Conservation (phyloP, 2,888 invertebrate species). For the Yponomeuta malinellus region DNA sequence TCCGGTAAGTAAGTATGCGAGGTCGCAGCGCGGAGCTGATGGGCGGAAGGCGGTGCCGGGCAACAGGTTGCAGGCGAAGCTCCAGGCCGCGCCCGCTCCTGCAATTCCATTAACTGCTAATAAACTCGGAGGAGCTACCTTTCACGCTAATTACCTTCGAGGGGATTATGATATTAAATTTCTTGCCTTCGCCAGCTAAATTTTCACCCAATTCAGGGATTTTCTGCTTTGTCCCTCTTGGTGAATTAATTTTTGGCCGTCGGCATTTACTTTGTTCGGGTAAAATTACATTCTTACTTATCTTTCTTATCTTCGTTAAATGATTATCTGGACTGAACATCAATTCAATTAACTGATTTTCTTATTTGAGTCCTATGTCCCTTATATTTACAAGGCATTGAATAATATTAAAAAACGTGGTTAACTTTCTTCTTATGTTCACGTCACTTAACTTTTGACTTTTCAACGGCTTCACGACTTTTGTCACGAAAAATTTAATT, state of each 20-base stretch:
- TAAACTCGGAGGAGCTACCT: conserved; percentile 53
- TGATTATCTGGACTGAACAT: background rate
- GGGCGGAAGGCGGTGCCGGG: conserved; percentile 74
- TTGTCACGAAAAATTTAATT: too few species aligned
- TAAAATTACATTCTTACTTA: background rate
- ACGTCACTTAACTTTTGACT: too few species aligned
- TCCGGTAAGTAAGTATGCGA: background rate
- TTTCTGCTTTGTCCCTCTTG: background rate
- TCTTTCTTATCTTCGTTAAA: background rate
- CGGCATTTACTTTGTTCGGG: conserved; percentile 7
- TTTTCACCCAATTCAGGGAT: conserved; percentile 4
- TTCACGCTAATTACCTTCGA: conserved; percentile 51
- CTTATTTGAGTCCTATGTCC: too few species aligned
- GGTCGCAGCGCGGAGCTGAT: conserved; percentile 38
- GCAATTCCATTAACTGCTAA: conserved; percentile 61
- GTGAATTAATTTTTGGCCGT: conserved; percentile 14
- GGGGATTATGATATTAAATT: conserved; percentile 53
- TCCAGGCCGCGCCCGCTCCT: conserved; percentile 44
- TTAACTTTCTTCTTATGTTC: too few species aligned
- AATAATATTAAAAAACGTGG: too few species aligned
- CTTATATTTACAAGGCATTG: too few species aligned
- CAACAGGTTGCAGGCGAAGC: conserved; percentile 62
- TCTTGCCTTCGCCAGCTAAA: conserved; percentile 26
- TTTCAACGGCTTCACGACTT: too few species aligned
- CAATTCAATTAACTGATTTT: too few species aligned